phyloP scores from a whole-genome alignment of 1,140 invertebrate genomes.

The Penaeus chinensis region DNA sequence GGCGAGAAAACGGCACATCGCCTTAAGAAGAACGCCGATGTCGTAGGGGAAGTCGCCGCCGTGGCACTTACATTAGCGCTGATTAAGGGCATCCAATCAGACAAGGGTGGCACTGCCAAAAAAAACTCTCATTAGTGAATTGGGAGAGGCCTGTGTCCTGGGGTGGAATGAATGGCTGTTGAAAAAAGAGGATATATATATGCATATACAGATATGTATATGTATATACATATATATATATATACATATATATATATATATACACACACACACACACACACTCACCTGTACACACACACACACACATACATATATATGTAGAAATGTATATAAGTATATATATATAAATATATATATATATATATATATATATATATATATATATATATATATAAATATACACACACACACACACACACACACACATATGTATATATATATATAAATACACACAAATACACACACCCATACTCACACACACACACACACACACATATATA shows the following conservation, averaged over 20 bases:
- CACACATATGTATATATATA: neutral
- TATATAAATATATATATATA: slow-evolving; percentile 10
- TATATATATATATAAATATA: neutral
- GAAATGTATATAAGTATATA: neutral
- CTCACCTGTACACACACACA: neutral
- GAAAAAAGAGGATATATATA: too few species aligned
- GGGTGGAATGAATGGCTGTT: too few species aligned
- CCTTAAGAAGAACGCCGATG: too few species aligned
- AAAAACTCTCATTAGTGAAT: too few species aligned
- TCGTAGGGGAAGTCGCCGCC: too few species aligned
- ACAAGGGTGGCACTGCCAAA: too few species aligned
- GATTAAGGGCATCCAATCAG: too few species aligned
- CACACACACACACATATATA: neutral
- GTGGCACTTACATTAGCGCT: too few species aligned
- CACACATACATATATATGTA: neutral
- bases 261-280: neutral
- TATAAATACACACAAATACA: neutral
- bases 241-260: slow-evolving; percentile 1
- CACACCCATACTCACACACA: neutral
- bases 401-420: neutral
- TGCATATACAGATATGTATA: too few species aligned
- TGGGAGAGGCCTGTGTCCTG: too few species aligned
- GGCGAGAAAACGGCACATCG: too few species aligned
- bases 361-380: slow-evolving; percentile 10
- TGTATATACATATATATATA: neutral